Evolutionary conservation across 2,113 vertebrate genomes (phyloP).

Genomic region (Emberiza fucata): DNA sequence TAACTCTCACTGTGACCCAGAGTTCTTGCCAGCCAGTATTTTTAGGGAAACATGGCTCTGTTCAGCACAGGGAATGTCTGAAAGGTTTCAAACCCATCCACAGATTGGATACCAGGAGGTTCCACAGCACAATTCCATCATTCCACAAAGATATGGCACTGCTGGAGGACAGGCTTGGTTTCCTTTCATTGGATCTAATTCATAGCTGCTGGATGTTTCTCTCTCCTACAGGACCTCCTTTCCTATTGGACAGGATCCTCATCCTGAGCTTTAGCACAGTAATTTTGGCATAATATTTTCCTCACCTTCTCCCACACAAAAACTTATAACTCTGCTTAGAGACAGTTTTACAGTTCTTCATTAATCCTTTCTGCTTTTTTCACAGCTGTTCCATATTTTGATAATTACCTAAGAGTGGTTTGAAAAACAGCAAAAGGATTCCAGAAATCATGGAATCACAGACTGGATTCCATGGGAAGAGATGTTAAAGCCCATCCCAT

Average conservation of each 20-base stretch:
- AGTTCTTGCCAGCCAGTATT: not conserved
- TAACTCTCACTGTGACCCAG: not conserved
- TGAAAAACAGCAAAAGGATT: not conserved
- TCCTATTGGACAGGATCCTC: not conserved
- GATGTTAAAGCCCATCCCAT: not conserved
- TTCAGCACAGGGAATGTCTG: not conserved
- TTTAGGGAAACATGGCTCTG: not conserved
- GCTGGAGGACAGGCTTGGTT: not conserved
- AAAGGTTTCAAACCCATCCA: not conserved
- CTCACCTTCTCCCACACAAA: not conserved
- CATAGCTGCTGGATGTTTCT: not conserved
- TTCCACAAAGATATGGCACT: not conserved
- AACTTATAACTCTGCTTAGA: not conserved
- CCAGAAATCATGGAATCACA: not conserved
- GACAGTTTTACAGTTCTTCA: not conserved
- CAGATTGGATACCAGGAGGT: accelerated
- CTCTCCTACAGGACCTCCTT: not conserved
- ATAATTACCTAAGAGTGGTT: not conserved
- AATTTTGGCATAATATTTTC: not conserved
- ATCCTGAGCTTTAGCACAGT: not conserved
- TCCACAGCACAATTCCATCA: not conserved
- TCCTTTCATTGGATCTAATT: not conserved
- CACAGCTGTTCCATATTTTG: not conserved
- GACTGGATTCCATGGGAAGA: not conserved
- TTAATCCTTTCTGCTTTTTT: not conserved